Evolutionary conservation across 2,797 vertebrate species (phyloP), one percentile per base, ranked within the genome.

Genomic region (Anguilla anguilla): DNA sequence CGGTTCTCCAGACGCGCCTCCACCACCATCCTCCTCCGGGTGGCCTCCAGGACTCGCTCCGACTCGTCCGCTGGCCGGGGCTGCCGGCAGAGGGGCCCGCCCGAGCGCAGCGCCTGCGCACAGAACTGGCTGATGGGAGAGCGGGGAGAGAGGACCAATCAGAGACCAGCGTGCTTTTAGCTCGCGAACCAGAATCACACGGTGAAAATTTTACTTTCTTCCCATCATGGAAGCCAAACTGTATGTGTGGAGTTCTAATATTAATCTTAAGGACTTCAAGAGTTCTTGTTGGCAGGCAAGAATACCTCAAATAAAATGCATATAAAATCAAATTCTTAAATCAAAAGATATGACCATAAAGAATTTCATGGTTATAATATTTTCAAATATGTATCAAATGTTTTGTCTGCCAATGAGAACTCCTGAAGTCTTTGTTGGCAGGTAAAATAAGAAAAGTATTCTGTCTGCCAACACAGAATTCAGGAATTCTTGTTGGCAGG

Each of bases 1-100:
- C 94, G 95, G 96, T 99, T 99, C 90, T 98, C 98, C 93, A 99
- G 92, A 0, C 85, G 85, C 0, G 96, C 96, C 3, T 99, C 98
- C 89, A 99, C 94, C 0, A 97, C 96, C 96, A 99, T 97, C 90
- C 97, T 97, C 89, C 97, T 96, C 83, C 97, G 94, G 49, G 95
- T 92, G 61, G 95, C 97, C 92, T 98, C 97, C 0, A 99, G 84
- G 87, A 99, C 49, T 88, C 97, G 97, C 86, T 97, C 87, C 0
- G 96, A 97, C 86, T 94, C 95, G 82, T 95, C 95, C 0, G 51
- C 95, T 92, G 96, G 96, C 0, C 92, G 83, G 0, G 94, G 89
- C 85, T 95, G 97, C 79, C 93, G 95, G n/a, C 95, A 97, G 0
- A 93, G 91, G 0, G 93, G 88, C 2, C 95, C 94, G 19, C 95